phyloP scores from a whole-genome alignment of 2,888 invertebrate species.

The Platerodrilus igneus region DNA sequence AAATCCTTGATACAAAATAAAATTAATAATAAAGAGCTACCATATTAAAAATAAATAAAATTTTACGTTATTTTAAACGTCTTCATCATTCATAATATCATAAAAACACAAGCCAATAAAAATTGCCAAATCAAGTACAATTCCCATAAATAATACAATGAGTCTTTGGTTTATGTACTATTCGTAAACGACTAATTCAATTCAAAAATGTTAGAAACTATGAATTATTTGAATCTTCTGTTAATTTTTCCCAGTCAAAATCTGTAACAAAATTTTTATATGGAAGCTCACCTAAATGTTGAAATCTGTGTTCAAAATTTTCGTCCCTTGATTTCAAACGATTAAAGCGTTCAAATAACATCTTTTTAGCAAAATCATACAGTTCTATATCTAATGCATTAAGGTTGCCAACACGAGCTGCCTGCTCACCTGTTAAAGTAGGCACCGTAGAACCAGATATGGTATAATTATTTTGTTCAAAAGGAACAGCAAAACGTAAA shows the following conservation, averaged over 20 bases:
- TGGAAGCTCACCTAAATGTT: conserved; percentile 77
- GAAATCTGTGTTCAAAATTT: conserved; percentile 77
- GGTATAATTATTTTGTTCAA: conserved; percentile 89
- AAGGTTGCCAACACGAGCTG: conserved; percentile 68
- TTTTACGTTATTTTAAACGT: too few species aligned
- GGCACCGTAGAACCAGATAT: conserved; percentile 79
- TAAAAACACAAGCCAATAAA: too few species aligned
- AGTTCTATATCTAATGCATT: conserved; percentile 90
- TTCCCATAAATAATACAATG: too few species aligned
- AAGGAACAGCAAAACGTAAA: conserved; percentile 81
- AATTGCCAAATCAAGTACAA: too few species aligned
- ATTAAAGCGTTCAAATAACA: conserved; percentile 82
- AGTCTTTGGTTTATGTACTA: too few species aligned
- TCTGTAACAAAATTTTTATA: conserved; percentile 72
- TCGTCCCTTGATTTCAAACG: conserved; percentile 73
- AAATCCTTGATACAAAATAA: too few species aligned
- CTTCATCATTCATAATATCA: too few species aligned
- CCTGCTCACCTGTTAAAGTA: conserved; percentile 68
- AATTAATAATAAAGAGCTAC: too few species aligned
- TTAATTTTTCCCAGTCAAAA: conserved; percentile 84
- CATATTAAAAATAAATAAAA: too few species aligned
- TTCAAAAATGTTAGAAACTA: too few species aligned
- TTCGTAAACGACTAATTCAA: too few species aligned
- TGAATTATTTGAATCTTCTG: conserved; percentile 69
- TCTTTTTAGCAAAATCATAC: conserved; percentile 86